phyloP scores from a whole-genome alignment of 2,113 vertebrate genomes.

The Ranitomeya variabilis region DNA sequence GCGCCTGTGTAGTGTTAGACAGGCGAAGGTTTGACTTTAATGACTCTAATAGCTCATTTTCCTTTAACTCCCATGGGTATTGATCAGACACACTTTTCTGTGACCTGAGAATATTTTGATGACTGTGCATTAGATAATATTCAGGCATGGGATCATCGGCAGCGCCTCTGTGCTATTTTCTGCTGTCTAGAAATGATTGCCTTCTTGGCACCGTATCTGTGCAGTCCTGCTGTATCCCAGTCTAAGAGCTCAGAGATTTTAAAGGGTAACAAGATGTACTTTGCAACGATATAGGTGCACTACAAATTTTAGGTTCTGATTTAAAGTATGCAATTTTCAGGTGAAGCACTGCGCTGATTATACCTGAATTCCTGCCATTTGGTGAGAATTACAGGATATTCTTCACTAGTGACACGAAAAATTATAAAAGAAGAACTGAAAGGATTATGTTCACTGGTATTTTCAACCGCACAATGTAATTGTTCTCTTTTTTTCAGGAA shows the following conservation, averaged over 20 bases:
- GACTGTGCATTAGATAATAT: conserved; percentile 26
- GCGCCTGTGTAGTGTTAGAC: conserved; percentile 49
- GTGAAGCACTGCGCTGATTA: not conserved
- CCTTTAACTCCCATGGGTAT: conserved; percentile 36
- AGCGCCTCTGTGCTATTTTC: conserved; percentile 26
- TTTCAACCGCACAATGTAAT: not conserved
- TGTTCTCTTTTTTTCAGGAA: not conserved
- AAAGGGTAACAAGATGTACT: conserved; percentile 15
- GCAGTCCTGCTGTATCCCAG: conserved; percentile 1
- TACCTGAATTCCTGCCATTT: not conserved
- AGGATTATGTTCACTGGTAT: not conserved
- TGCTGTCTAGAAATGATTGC: conserved; percentile 23
- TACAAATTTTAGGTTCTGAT: conserved; percentile 9
- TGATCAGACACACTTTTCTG: conserved; percentile 39
- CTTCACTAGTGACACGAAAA: not conserved
- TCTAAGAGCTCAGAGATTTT: not conserved
- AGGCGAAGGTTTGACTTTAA: conserved; percentile 49
- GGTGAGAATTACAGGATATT: not conserved
- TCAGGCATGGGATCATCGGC: conserved; percentile 29
- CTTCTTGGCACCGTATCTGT: conserved; percentile 5
- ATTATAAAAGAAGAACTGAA: not conserved
- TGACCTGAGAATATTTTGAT: conserved; percentile 33
- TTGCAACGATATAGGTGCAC: not conserved
- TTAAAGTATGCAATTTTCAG: not conserved
- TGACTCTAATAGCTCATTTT: conserved; percentile 52